A percentile compares a stretch with the other conserved stretches of the same genome.
These are phyloP conservation scores for Propithecus deckenii DNA, from an alignment of 2,797 vertebrate genomes.

Conservation along the genomic window DNA sequence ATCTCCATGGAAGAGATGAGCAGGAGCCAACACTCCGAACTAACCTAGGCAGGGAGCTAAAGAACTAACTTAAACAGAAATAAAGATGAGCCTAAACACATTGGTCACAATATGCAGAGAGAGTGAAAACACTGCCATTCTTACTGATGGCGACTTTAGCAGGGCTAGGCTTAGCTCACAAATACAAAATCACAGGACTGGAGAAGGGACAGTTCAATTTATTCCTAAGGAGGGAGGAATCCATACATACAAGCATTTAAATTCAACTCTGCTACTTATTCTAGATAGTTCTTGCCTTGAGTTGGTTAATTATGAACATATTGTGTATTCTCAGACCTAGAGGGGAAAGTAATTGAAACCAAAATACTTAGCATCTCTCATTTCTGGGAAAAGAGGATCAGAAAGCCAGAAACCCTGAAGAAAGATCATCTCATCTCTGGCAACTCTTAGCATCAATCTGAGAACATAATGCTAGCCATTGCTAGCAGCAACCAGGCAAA, in stretches of 20 bases:
- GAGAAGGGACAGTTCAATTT: neutral
- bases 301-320: neutral
- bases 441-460: neutral
- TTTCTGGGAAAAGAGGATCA: constrained; percentile 1
- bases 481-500: constrained; percentile 26
- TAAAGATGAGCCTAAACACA: neutral
- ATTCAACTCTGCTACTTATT: neutral
- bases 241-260: neutral
- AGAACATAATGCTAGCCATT: neutral
- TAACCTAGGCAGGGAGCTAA: neutral
- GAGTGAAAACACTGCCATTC: neutral
- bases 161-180: neutral
- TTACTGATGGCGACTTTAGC: neutral
- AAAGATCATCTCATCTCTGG: neutral
- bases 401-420: neutral
- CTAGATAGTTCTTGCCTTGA: neutral
- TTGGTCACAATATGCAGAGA: neutral
- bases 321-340: neutral
- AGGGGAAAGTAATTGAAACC: neutral
- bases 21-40: neutral
- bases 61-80: neutral
- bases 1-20: neutral
- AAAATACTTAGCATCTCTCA: neutral
- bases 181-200: neutral
- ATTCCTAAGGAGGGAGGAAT: neutral